Percentiles rank a stretch among this genome's conserved stretches.
These are phyloP conservation scores for Lagenorhynchus albirostris DNA, from an alignment of 2,113 vertebrate species.

Conservation along the genomic window DNA sequence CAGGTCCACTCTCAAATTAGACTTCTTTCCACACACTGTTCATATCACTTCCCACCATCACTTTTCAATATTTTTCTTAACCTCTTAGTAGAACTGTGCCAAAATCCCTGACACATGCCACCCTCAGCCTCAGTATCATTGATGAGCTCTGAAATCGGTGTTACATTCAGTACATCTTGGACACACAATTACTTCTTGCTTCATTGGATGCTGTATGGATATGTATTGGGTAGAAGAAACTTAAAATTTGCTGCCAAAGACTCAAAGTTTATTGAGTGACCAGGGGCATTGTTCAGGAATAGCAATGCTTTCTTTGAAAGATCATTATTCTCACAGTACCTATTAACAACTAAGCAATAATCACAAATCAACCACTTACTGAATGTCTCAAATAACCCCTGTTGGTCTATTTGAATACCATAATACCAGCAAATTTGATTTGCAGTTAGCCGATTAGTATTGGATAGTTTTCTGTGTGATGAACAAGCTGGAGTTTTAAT, in stretches of 20 bases:
- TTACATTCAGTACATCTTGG: neutral
- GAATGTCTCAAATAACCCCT: neutral
- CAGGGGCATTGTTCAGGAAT: neutral
- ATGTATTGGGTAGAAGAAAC: neutral
- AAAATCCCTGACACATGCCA: neutral
- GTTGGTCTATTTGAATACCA: neutral
- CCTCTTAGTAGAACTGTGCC: neutral
- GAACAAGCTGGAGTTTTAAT: conserved; percentile 35
- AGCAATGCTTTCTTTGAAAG: neutral
- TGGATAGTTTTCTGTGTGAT: conserved; percentile 5
- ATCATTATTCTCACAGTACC: neutral
- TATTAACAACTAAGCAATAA: neutral
- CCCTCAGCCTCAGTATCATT: neutral
- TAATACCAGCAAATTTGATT: neutral
- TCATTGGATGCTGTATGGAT: neutral
- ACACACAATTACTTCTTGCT: neutral
- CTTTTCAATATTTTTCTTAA: conserved; percentile 47
- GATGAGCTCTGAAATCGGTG: neutral
- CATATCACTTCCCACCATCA: neutral
- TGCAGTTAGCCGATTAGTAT: neutral
- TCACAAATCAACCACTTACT: neutral
- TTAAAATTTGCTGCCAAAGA: neutral
- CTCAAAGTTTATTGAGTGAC: neutral
- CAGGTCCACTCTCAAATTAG: neutral
- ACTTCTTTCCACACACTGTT: neutral